A percentile compares a stretch with the other conserved stretches of the same genome.
Evolutionary conservation across 2,113 vertebrate genomes (phyloP).

Genomic region (Rhipidura dahli): DNA sequence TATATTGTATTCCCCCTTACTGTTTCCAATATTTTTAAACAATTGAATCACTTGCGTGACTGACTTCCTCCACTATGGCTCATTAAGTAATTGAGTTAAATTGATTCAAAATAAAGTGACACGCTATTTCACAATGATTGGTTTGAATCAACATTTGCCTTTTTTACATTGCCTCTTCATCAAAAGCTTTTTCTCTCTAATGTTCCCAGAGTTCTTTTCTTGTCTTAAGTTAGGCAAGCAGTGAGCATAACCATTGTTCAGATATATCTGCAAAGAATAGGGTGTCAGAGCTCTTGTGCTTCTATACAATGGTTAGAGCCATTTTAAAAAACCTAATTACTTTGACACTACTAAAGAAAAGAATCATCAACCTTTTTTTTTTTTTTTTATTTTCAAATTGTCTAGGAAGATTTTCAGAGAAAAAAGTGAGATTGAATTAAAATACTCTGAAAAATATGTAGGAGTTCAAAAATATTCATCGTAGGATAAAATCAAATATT

Average conservation of each 20-base stretch:
- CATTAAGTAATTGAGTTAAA: slow-evolving; percentile 58
- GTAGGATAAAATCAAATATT: not conserved
- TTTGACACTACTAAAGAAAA: not conserved
- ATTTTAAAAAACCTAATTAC: not conserved
- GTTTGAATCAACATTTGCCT: slow-evolving; percentile 46
- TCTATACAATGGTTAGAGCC: not conserved
- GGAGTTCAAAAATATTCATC: not conserved
- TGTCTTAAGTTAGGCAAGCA: not conserved
- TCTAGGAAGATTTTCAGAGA: not conserved
- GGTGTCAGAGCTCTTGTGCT: not conserved
- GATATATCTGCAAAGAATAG: not conserved
- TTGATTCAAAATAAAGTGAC: slow-evolving; percentile 55
- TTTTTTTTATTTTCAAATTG: not conserved
- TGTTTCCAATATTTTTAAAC: slow-evolving; percentile 40
- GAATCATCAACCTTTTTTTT: not conserved
- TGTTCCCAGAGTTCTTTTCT: not conserved
- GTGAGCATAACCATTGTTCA: not conserved
- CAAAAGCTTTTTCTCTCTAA: not conserved
- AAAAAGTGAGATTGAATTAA: not conserved
- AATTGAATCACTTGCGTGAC: not conserved
- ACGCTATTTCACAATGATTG: slow-evolving; percentile 36
- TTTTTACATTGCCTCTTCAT: not conserved
- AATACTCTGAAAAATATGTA: not conserved
- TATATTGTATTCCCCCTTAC: not conserved
- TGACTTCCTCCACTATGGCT: slow-evolving; percentile 20